A percentile compares a stretch with the other conserved stretches of the same genome.
phyloP scores from a whole-genome alignment of 2,113 vertebrate genomes.

The Austrofundulus limnaeus region DNA sequence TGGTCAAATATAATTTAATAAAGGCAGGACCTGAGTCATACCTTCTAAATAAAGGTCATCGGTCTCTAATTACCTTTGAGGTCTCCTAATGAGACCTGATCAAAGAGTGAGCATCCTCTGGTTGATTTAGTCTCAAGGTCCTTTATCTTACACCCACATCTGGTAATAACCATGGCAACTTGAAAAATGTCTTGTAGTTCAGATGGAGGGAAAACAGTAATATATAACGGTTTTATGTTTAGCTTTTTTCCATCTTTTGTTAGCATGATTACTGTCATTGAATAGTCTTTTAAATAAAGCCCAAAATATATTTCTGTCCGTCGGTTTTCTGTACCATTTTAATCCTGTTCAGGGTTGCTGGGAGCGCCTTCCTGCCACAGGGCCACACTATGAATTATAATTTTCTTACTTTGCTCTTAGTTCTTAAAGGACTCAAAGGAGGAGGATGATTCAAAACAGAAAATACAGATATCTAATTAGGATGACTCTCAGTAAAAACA shows the following conservation, averaged over 20 bases:
- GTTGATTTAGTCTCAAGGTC: conserved; percentile 12
- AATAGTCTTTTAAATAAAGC: no score
- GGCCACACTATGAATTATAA: no score
- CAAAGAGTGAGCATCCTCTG: conserved; percentile 11
- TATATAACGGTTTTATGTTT: background rate
- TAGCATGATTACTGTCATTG: background rate
- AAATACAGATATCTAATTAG: no score
- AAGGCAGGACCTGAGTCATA: conserved; percentile 33
- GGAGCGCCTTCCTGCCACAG: no score
- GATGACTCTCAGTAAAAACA: no score
- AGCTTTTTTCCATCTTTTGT: background rate
- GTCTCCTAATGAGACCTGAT: conserved; percentile 59
- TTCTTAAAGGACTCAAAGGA: no score
- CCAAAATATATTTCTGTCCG: background rate
- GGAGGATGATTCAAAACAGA: no score
- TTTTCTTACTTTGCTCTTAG: no score
- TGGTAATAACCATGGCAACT: conserved; percentile 6
- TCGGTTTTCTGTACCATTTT: no score
- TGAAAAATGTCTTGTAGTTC: background rate
- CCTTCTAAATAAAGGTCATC: conserved; percentile 58
- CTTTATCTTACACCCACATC: background rate
- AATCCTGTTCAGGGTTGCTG: no score
- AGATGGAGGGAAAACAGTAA: background rate
- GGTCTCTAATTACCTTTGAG: conserved; percentile 46
- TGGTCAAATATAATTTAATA: conserved; percentile 23